Evolutionary conservation across 2,888 invertebrate species (phyloP), one percentile per base, ranked within the genome.

Genomic region (Aporophyla lueneburgensis): DNA sequence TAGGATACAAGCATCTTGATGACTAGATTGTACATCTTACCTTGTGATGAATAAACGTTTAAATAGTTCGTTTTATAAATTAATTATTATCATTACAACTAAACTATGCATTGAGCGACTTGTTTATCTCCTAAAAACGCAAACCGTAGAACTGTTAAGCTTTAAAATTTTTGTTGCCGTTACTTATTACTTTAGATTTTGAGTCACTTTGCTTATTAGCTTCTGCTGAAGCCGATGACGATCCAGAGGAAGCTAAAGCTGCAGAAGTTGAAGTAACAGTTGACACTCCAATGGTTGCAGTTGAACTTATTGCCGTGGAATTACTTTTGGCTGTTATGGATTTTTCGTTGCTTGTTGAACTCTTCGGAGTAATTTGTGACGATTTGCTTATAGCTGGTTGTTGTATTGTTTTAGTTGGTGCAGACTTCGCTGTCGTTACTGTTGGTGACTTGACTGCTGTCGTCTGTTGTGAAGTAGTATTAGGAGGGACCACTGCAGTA

Each of bases 61-160:
- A 56, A 73, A 80, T 65, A 73, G 56, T 79, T 76, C 24, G 61
- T 69, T 74, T 74, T 71, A 77, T 69, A 83, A 88, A 86, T 81
- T 79, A 73, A 86, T 86, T 82, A 84, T 86, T 81, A 82, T 86
- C 83, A 86, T 77, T 92, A 93, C 89, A 89, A 89, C 90, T 89
- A 91, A 89, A 89, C 90, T 89, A 91, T 90, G 88, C 88, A 87
- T 93, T 93, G 93, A 93, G 93, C 93, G 81, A 86, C 85, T 87
- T 88, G 78, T 91, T 88, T 83, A 87, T 83, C 84, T 87, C 79
- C 88, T 91, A 91, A 83, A 85, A 85, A 81, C 84, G 82, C 72
- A 78, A 85, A 83, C 68, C 69, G 66, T 75, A 77, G 61, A 68
- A 88, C 80, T 86, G 88, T 90, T 93, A 92, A 91, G 88, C 89